These are phyloP conservation scores for Pachymerium ferrugineum DNA, from an alignment of 2,888 invertebrate species.

Conservation along the genomic window DNA sequence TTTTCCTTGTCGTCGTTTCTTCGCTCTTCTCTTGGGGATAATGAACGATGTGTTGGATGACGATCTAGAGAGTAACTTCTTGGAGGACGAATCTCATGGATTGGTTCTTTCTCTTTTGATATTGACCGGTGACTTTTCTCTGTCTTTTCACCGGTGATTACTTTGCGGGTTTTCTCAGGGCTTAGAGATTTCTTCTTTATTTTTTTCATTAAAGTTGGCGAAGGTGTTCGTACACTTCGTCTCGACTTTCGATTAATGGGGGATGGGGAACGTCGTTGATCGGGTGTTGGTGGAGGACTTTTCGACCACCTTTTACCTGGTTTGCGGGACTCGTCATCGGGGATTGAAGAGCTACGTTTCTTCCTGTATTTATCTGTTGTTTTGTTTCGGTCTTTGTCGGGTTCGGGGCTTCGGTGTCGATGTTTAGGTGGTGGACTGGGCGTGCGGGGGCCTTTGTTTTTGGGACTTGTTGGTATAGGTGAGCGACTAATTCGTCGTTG, in stretches of 20 bases:
- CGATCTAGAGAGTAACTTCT: not conserved
- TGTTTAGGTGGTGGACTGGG: conserved; percentile 1
- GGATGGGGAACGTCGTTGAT: not conserved
- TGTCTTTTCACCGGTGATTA: not conserved
- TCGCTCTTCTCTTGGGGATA: conserved; percentile 11
- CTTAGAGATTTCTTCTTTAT: not conserved
- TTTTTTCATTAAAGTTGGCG: not conserved
- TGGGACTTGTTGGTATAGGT: conserved; percentile 10
- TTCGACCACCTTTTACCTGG: not conserved
- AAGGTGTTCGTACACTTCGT: not conserved
- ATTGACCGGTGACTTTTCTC: not conserved
- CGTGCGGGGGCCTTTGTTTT: not conserved
- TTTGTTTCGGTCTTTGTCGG: not conserved
- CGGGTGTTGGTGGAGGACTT: not conserved
- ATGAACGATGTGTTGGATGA: not conserved
- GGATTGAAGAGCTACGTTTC: not conserved
- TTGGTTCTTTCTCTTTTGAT: not conserved
- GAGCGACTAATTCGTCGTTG: not conserved
- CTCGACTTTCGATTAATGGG: not conserved
- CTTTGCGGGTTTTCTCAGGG: not conserved
- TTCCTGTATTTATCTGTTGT: not conserved
- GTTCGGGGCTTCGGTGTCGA: not conserved
- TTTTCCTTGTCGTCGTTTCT: not conserved
- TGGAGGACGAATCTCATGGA: not conserved
- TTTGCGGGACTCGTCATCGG: not conserved